A percentile compares a stretch with the other conserved stretches of the same genome.
These are phyloP conservation scores for Triplophysa dalaica DNA, from an alignment of 2,113 vertebrate genomes.

Conservation along the genomic window DNA sequence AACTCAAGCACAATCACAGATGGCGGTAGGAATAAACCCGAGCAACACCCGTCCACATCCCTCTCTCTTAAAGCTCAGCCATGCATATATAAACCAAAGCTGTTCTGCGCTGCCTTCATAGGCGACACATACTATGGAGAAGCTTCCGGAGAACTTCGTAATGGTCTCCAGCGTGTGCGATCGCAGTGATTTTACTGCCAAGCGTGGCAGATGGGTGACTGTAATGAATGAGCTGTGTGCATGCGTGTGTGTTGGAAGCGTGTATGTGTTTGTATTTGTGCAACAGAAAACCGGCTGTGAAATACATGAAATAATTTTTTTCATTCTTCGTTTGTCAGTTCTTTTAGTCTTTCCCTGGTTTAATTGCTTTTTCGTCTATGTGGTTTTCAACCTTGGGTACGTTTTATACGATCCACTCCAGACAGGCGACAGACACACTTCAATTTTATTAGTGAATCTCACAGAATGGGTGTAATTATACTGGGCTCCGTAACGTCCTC, in stretches of 20 bases:
- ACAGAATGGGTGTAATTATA: constrained; percentile 44
- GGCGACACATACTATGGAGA: constrained; percentile 16
- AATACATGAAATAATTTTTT: not conserved
- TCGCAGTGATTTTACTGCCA: constrained; percentile 18
- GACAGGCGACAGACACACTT: constrained; percentile 43
- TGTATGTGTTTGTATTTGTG: constrained; percentile 28
- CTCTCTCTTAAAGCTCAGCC: constrained; percentile 19
- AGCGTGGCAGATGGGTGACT: constrained; percentile 14
- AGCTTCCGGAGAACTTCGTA: constrained; percentile 27
- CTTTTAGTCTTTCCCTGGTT: not conserved
- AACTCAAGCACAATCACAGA: constrained; percentile 4
- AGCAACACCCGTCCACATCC: constrained; percentile 21
- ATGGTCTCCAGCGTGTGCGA: constrained; percentile 21
- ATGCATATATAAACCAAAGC: constrained; percentile 27
- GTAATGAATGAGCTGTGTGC: constrained; percentile 24
- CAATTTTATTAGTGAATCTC: constrained; percentile 37
- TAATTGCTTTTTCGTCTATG: not conserved
- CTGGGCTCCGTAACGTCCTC: constrained; percentile 39
- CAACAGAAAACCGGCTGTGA: constrained; percentile 35
- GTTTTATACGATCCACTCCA: constrained; percentile 49
- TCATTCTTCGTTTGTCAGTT: not conserved
- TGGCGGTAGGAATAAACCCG: not conserved
- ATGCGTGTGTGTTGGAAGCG: not conserved
- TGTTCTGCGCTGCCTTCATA: constrained; percentile 22
- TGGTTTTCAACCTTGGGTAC: constrained; percentile 46